Evolutionary conservation across 2,888 invertebrate species (phyloP).

Genomic region (Dryobotodes eremita): DNA sequence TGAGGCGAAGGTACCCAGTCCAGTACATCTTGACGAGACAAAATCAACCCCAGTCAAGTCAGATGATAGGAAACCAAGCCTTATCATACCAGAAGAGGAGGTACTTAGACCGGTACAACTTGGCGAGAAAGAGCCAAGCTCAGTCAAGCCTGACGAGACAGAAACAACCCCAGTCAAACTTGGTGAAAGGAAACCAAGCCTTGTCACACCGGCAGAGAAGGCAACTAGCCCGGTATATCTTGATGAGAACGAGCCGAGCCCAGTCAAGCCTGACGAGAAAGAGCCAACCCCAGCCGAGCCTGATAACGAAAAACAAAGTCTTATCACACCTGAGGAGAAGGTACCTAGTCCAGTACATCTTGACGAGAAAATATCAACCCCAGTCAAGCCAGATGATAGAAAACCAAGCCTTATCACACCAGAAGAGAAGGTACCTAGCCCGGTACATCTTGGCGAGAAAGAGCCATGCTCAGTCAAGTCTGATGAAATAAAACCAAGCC

Average conservation of each 20-base stretch:
- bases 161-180: background rate
- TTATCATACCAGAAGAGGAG: too few species aligned
- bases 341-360: background rate
- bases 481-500: background rate
- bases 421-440: background rate
- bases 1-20: background rate
- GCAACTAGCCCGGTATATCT: background rate
- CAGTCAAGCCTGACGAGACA: background rate
- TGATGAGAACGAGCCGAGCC: background rate
- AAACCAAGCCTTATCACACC: too few species aligned
- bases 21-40: background rate
- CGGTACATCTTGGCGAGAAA: background rate
- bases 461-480: background rate
- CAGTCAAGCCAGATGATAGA: background rate
- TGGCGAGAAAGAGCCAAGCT: background rate
- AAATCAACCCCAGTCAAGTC: background rate
- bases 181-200: background rate
- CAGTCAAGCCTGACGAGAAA: background rate
- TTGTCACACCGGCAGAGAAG: accelerated
- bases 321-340: background rate
- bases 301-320: background rate
- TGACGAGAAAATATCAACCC: background rate
- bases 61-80: background rate
- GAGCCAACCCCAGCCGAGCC: background rate
- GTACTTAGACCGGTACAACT: background rate